These are phyloP conservation scores for Aricia artaxerxes DNA, from an alignment of 2,888 invertebrate species.

Conservation along the genomic window DNA sequence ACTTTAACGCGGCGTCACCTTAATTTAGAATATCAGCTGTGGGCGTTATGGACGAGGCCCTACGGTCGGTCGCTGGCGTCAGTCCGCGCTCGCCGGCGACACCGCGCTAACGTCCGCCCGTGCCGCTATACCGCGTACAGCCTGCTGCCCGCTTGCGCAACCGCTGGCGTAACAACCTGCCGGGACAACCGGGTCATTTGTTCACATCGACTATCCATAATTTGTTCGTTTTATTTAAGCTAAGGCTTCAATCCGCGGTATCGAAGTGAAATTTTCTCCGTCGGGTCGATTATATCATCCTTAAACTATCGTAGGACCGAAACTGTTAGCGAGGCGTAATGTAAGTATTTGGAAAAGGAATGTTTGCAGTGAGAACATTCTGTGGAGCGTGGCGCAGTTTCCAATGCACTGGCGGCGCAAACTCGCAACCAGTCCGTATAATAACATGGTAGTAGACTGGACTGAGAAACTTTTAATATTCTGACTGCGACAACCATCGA, in stretches of 20 bases:
- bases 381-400: slow-evolving; percentile 21
- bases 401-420: not conserved
- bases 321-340: slow-evolving; percentile 1
- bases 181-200: slow-evolving; percentile 41
- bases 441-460: not conserved
- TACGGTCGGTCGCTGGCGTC: not conserved
- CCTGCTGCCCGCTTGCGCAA: slow-evolving; percentile 37
- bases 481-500: not conserved
- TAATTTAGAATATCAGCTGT: not conserved
- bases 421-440: not conserved
- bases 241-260: not conserved
- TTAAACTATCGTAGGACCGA: not conserved
- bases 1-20: no score
- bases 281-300: slow-evolving; percentile 19
- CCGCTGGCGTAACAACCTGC: slow-evolving; percentile 39
- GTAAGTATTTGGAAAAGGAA: slow-evolving; percentile 23
- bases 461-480: slow-evolving; percentile 3
- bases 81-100: slow-evolving; percentile 4
- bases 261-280: slow-evolving; percentile 26
- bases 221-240: not conserved
- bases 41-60: not conserved
- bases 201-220: slow-evolving; percentile 17
- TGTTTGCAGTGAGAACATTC: slow-evolving; percentile 19
- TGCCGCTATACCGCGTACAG: not conserved
- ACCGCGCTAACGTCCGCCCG: slow-evolving; percentile 31